Percentiles rank a stretch among this genome's conserved stretches.
Evolutionary conservation across 1,140 invertebrate species (phyloP).

Genomic region (Phymorhynchus buccinoides): DNA sequence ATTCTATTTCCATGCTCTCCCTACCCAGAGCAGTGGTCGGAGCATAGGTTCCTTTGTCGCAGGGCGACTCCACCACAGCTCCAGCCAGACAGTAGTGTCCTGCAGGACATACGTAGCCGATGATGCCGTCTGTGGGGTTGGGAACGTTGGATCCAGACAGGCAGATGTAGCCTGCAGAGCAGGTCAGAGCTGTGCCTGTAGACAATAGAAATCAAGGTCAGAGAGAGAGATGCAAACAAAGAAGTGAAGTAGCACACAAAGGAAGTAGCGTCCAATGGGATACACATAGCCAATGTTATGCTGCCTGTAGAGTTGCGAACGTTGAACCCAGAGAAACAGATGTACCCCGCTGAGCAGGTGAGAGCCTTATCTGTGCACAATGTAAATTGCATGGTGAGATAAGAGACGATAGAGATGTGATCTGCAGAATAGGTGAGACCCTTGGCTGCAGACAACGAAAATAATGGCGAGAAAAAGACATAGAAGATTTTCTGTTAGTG

Average conservation of each 20-base stretch:
- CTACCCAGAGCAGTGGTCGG: conserved; percentile 54
- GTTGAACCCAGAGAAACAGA: conserved; percentile 66
- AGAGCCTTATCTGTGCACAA: conserved; percentile 64
- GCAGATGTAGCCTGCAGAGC: conserved; percentile 68
- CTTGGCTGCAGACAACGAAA: conserved; percentile 40
- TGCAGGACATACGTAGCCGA: conserved; percentile 68
- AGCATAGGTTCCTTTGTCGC: conserved; percentile 63
- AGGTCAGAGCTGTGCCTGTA: conserved; percentile 63
- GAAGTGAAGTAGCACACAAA: no score
- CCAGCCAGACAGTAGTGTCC: conserved; percentile 68
- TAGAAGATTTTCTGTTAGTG: conserved; percentile 58
- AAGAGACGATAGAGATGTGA: no score
- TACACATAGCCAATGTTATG: conserved; percentile 68
- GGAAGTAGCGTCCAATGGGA: conserved; percentile 67
- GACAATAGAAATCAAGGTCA: not conserved
- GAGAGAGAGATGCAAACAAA: no score
- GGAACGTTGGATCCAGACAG: conserved; percentile 62
- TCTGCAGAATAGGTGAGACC: no score
- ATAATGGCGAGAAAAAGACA: not conserved
- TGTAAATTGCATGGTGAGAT: no score
- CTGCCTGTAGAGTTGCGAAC: conserved; percentile 60
- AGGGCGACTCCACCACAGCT: conserved; percentile 56
- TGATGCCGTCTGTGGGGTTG: conserved; percentile 62
- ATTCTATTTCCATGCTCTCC: not conserved
- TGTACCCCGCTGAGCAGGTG: conserved; percentile 66